Evolutionary conservation across 2,888 invertebrate genomes (phyloP), one percentile per base, ranked within the genome.

Genomic region (Cryptocephalus primarius): DNA sequence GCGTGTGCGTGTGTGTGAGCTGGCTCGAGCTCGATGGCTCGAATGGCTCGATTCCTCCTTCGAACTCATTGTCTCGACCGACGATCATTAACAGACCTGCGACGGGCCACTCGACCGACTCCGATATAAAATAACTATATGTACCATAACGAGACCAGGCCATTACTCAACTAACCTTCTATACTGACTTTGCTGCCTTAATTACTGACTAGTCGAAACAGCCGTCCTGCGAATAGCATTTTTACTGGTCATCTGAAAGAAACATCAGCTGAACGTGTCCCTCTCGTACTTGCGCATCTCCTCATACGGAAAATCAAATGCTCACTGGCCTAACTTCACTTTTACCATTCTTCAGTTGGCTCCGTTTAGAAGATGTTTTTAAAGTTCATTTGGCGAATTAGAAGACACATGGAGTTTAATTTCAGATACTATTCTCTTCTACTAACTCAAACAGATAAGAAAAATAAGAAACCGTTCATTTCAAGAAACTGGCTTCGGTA

Each of bases 61-160:
- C 56, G 55, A 58, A 59, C 56, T 60, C 56, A 58, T 62, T 62
- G 62, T 60, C 62, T 62, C 58, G 57, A 47, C 48, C 49, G 56
- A 57, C 22, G 58, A 60, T 63, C 61, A 62, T 62, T 63, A 62
- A 61, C 59, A 52, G 58, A 55, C 59, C 51, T 50, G 50, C 51
- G 53, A 49, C 51, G 48, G 44, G 56, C 58, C 57, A 60, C 59
- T 55, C 51, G 48, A 43, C 56, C 58, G 58, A 60, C 59, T 55
- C 54, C 57, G 57, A 61, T 62, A 60, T 61, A 61, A 62, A 61
- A 62, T 60, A 61, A 61, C 63, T 59, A 22, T 22, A 22, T 22
- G 22, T 22, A 62, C 61, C 59, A 60, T 60, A 61, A 60, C 59
- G 53, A 61, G 61, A 56, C 50, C 57, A 53, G 53, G 49, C 48